Conservation (phyloP, 2,797 vertebrate species). For the Clarias laeviceps region DNA sequence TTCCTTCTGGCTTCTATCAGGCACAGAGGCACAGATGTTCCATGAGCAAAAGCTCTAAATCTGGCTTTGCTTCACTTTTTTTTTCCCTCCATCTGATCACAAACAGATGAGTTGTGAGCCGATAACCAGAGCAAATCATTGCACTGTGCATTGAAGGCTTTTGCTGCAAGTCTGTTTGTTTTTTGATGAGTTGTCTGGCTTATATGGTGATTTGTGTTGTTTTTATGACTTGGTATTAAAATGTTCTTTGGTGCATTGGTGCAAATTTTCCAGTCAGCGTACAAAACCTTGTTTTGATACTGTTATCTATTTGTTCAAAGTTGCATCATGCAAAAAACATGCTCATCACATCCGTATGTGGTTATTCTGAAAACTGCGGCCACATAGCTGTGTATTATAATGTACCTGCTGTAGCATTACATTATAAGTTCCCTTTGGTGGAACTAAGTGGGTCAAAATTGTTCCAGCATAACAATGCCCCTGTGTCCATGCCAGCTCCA, state of each 20-base stretch:
- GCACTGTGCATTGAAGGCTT: background rate
- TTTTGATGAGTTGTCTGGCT: background rate
- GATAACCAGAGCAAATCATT: constrained; percentile 20
- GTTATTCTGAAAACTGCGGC: background rate
- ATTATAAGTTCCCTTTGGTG: background rate
- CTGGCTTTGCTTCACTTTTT: background rate
- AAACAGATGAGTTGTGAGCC: background rate
- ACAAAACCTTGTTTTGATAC: background rate
- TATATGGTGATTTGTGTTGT: background rate
- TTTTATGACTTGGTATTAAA: background rate
- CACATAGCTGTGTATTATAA: background rate
- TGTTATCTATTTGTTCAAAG: background rate
- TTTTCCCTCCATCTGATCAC: background rate
- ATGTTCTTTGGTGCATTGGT: background rate
- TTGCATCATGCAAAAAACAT: background rate
- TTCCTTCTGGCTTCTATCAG: background rate
- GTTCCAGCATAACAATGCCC: background rate
- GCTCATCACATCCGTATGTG: background rate
- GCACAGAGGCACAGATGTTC: constrained; percentile 4
- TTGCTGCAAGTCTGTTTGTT: background rate
- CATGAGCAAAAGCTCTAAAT: background rate
- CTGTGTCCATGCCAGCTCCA: background rate
- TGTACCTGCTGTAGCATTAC: background rate
- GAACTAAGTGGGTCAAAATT: background rate
- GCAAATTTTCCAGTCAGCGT: background rate